These are phyloP conservation scores for Fistularia commersonii DNA, from an alignment of 2,797 vertebrate genomes.

Conservation along the genomic window DNA sequence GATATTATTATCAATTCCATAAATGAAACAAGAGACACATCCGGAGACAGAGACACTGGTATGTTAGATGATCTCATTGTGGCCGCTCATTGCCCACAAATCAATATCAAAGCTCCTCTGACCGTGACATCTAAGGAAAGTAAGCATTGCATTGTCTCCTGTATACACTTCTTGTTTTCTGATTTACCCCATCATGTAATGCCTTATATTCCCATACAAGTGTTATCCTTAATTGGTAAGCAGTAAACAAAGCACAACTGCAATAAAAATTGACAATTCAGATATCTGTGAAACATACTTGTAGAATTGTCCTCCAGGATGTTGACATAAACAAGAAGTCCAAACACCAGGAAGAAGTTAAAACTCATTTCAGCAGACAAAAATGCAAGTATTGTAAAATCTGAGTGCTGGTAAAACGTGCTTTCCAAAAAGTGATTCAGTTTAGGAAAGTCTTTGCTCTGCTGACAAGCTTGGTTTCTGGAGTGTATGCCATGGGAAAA, in stretches of 20 bases:
- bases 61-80: slow-evolving; percentile 86
- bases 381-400: slow-evolving; percentile 66
- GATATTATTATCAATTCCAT: slow-evolving; percentile 98
- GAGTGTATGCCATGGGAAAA: no score
- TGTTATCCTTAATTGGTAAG: no score
- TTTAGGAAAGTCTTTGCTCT: slow-evolving; percentile 60
- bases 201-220: no score
- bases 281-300: no score
- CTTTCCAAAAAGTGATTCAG: slow-evolving; percentile 61
- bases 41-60: slow-evolving; percentile 82
- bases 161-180: no score
- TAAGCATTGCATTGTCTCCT: slow-evolving; percentile 12
- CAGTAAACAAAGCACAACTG: slow-evolving; percentile 16
- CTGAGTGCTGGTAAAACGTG: slow-evolving; percentile 63
- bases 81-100: slow-evolving; percentile 72
- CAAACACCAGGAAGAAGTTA: slow-evolving; percentile 41
- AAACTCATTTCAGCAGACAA: slow-evolving; percentile 45
- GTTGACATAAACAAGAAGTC: slow-evolving; percentile 34
- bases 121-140: slow-evolving; percentile 74
- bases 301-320: background rate
- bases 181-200: no score
- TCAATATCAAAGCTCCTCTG: slow-evolving; percentile 79
- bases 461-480: slow-evolving; percentile 18
- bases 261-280: no score
- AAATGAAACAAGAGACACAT: slow-evolving; percentile 93